Percentiles rank a stretch among this genome's conserved stretches.
Evolutionary conservation across 2,888 invertebrate species (phyloP).

Genomic region (Heliconius aoede): DNA sequence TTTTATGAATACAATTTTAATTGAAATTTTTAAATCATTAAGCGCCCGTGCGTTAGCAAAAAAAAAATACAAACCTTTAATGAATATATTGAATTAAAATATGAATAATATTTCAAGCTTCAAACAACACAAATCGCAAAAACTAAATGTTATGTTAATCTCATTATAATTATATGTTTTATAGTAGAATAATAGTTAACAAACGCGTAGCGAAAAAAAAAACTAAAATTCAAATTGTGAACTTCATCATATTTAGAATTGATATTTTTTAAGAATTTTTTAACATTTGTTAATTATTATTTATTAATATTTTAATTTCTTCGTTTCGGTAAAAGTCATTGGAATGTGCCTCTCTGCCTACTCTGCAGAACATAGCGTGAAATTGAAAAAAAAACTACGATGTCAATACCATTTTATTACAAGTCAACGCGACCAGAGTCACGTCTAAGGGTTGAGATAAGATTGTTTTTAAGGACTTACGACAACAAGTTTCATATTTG

Average conservation of each 20-base stretch:
- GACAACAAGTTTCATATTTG: slow-evolving; percentile 42
- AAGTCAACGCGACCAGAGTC: slow-evolving; percentile 32
- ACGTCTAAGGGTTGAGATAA: slow-evolving; percentile 39
- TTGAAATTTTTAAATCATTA: not conserved
- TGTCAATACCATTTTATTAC: not conserved
- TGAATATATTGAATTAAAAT: slow-evolving; percentile 2
- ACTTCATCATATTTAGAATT: slow-evolving; percentile 1
- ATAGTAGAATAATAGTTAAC: not conserved
- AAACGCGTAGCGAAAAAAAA: not conserved
- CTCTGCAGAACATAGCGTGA: too few relatives aligned
- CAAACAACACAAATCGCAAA: slow-evolving; percentile 4
- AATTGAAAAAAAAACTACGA: not conserved
- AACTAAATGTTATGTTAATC: not conserved
- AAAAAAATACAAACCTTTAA: not conserved
- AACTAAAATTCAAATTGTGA: not conserved
- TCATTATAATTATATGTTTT: slow-evolving; percentile 15
- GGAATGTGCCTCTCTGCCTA: not conserved
- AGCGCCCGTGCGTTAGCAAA: not conserved
- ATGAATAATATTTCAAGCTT: slow-evolving; percentile 2
- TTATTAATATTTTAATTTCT: too few relatives aligned
- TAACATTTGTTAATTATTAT: too few relatives aligned
- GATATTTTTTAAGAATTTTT: not conserved
- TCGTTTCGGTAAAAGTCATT: too few relatives aligned
- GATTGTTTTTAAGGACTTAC: slow-evolving; percentile 35
- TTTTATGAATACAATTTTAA: not conserved